Conservation (phyloP, 1,140 invertebrate species). For the Nymphalis io region DNA sequence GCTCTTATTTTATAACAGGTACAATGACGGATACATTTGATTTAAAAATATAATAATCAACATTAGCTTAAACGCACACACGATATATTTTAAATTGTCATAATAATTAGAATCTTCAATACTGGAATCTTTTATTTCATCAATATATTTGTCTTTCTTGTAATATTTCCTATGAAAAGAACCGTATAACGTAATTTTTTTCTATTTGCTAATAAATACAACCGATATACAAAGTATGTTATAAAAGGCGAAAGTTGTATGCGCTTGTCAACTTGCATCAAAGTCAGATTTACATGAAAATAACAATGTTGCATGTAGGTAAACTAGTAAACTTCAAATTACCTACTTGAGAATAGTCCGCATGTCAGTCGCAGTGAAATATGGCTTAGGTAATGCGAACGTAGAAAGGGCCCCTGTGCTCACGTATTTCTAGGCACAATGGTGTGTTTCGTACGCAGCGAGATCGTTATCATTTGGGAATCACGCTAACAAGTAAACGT, state of each 20-base stretch:
- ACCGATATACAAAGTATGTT: not conserved
- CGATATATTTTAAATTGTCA: no score
- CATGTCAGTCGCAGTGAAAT: slow-evolving; percentile 52
- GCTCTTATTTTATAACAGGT: slow-evolving; percentile 13
- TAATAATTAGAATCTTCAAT: no score
- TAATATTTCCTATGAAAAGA: no score
- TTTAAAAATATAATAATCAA: not conserved
- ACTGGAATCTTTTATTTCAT: no score
- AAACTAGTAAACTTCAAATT: slow-evolving; percentile 50
- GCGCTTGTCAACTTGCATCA: slow-evolving; percentile 42
- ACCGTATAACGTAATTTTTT: no score
- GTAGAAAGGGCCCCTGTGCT: slow-evolving; percentile 46
- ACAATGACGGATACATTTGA: not conserved
- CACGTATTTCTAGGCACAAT: slow-evolving; percentile 49
- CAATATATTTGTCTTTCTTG: no score
- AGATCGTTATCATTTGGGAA: slow-evolving; percentile 73
- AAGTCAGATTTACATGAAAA: slow-evolving; percentile 44
- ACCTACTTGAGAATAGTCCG: slow-evolving; percentile 46
- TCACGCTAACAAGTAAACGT: slow-evolving; percentile 73
- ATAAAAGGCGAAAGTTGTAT: slow-evolving; percentile 44
- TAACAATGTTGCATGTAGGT: slow-evolving; percentile 39
- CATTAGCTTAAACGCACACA: not conserved
- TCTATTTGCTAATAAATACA: no score
- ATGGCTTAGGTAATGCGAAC: slow-evolving; percentile 49
- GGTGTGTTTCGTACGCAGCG: slow-evolving; percentile 43